Base-by-base conservation (phyloP, 2,888 invertebrate species). In the Uloborus plumipes region DNA sequence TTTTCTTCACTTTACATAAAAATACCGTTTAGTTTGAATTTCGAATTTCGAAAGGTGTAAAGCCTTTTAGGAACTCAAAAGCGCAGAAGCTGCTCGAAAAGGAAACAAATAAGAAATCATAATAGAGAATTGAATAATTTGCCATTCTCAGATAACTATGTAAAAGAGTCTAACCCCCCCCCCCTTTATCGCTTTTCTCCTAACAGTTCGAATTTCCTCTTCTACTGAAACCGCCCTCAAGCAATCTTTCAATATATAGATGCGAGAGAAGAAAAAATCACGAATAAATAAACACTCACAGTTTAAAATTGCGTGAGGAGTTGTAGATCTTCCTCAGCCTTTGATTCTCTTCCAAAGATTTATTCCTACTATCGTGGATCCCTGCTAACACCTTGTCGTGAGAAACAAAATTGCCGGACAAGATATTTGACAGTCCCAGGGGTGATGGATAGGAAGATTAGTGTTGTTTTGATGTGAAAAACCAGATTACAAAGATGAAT, bases 1-100 rank as follows among this genome's bases (percentile, higher is more conserved):
- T 74, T 74, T 74, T 74, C 74, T 74, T 74, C 66, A 66, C 66
- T 74, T 74, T 74, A 74, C 74, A 74, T 74, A 74, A 74, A 74
- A 74, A 74, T 74, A 74, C 74, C 74, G 74, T 74, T 74, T 74
- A 74, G 74, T 64, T 55, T 16, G 59, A 59, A 66, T 58, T 58
- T 58, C 55, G 58, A 55, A 50, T 66, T 74, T 59, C 49, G 49
- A 66, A n/a, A 65, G 47, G 64, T n/a, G 55, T 64, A 64, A 73
- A 73, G 47, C 71, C 73, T 55, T 73, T 51, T 73, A 64, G 20
- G 64, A 53, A 73, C 73, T 72, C 22, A 26, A 70, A 58, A 58
- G 59, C 53, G 18, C 13, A 11, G 9, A 11, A 47, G 20, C 20
- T 16, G 39, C 9, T 18, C n/a, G 11, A 20, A n/a, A 31, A 51